These are phyloP conservation scores for Xylocopa sonorina DNA, from an alignment of 1,140 invertebrate species.

Conservation along the genomic window DNA sequence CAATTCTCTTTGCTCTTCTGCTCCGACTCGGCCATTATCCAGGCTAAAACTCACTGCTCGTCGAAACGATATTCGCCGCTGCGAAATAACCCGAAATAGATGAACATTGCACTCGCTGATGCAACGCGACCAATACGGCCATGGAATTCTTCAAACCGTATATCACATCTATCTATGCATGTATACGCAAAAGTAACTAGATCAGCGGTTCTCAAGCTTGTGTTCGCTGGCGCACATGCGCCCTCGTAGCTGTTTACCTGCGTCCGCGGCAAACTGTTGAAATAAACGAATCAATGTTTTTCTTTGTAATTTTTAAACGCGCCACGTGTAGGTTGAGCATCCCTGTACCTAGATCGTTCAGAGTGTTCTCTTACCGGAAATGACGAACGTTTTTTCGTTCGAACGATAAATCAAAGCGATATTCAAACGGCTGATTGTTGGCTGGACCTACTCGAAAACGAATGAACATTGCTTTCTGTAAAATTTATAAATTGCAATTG, in stretches of 20 bases:
- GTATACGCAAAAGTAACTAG: constrained; percentile 18
- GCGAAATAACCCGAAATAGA: constrained; percentile 35
- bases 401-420: not conserved
- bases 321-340: no score
- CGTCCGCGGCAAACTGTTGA: no score
- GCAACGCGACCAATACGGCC: constrained; percentile 47
- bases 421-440: not conserved
- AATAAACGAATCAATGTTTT: no score
- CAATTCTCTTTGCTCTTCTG: constrained; percentile 57
- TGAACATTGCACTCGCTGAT: constrained; percentile 45
- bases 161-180: not conserved
- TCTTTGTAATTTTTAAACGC: no score
- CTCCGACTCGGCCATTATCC: constrained; percentile 57
- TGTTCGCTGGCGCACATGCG: no score
- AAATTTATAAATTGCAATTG: no score
- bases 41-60: constrained; percentile 18
- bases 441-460: no score
- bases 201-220: no score
- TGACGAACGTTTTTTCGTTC: not conserved
- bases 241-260: no score
- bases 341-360: no score
- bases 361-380: not conserved
- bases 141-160: constrained; percentile 25
- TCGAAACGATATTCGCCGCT: not conserved
- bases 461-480: no score